Evolutionary conservation across 1,140 invertebrate genomes (phyloP).

Genomic region (Eubasilissa regina): DNA sequence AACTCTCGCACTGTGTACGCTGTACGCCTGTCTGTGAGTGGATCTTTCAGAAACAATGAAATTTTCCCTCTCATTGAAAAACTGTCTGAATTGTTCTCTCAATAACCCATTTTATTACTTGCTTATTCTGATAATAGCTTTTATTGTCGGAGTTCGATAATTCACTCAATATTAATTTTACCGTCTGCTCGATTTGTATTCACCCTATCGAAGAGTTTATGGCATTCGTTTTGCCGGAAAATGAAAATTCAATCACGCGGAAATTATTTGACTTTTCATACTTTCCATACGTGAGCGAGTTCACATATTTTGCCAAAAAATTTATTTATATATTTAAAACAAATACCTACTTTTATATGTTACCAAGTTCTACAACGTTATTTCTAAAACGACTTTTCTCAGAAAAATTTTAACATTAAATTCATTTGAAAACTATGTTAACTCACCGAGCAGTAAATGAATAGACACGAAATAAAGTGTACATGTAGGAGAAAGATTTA

Average conservation of each 20-base stretch:
- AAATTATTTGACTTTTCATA: conserved; percentile 18
- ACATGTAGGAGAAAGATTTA: too few relatives aligned
- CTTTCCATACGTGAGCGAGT: not conserved
- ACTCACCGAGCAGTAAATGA: too few relatives aligned
- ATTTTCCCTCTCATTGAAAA: conserved; percentile 1
- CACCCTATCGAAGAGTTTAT: not conserved
- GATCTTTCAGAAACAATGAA: not conserved
- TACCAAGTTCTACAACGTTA: too few relatives aligned
- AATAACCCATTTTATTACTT: conserved; percentile 12
- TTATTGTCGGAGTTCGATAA: conserved; percentile 15
- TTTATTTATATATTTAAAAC: not conserved
- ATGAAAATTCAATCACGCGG: conserved; percentile 9
- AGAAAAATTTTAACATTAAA: too few relatives aligned
- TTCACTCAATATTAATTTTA: conserved; percentile 9
- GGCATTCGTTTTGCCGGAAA: conserved; percentile 1
- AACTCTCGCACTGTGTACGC: too few relatives aligned
- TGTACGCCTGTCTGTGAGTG: too few relatives aligned
- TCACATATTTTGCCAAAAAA: not conserved
- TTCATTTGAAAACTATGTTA: too few relatives aligned
- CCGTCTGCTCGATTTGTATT: conserved; percentile 22
- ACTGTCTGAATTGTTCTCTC: conserved; percentile 1
- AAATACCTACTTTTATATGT: too few relatives aligned
- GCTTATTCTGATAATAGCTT: conserved; percentile 13
- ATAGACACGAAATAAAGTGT: too few relatives aligned
- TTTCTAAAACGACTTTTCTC: too few relatives aligned